Base-by-base conservation (phyloP, 2,113 vertebrate species). In the Vombatus ursinus region DNA sequence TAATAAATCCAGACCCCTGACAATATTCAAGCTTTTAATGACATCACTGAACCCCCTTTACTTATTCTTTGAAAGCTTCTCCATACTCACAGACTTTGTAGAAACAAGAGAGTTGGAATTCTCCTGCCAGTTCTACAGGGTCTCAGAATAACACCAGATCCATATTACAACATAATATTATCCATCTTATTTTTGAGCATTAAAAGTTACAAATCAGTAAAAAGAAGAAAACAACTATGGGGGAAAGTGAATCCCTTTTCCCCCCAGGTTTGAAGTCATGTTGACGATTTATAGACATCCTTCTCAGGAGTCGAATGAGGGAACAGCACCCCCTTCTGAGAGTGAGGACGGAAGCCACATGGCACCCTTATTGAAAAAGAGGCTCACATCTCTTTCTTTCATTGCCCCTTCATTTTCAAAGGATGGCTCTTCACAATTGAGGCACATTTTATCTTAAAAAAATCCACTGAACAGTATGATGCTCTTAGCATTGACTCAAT, bases 291-390 rank as follows among this genome's bases (percentile, higher is more conserved):
- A 3, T 68, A 93, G 26, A 90, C 53, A 93, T 93, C 97, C 94
- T 93, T 90, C 92, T 96, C 90, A 91, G 96, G 96, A 98, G 98
- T 96, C 97, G 37, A 23, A 92, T 84, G 97, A 98, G 95, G 97
- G 98, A 97, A 98, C 89, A 97, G 98, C 98, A 97, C 98, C 98
- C 98, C 97, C 98, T 98, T 98, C 98, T 97, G 97, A 98, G 98
- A 97, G 96, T 89, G 94, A 97, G 94, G 90, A 97, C 97, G 96
- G 95, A 91, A 97, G 95, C 97, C 96, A 94, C 91, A 9, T 50
- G 68, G 47, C 28, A 28, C 77, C 97, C 91, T 97, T 52, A 7
- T 51, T 97, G 96, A 92, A 95, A 92, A 96, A 84, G 48, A 95
- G 89, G 94, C 37, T 8, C 7, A 3, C 52, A 89, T 92, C 54